Percentiles rank a stretch among this genome's conserved stretches.
phyloP scores from a whole-genome alignment of 2,113 vertebrate genomes.

The Cheirogaleus medius region DNA sequence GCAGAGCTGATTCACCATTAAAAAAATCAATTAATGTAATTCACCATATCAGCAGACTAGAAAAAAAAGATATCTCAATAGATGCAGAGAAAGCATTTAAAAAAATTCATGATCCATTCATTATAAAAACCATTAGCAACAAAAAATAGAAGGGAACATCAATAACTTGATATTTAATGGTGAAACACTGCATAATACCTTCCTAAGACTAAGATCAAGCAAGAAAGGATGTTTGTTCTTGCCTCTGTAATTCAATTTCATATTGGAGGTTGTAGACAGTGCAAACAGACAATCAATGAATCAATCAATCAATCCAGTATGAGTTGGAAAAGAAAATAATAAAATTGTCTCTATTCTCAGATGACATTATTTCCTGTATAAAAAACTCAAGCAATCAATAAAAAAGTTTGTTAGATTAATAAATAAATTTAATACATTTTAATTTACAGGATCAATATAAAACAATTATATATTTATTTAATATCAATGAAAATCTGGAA shows the following conservation, averaged over 20 bases:
- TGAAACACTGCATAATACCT: neutral
- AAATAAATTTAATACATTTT: neutral
- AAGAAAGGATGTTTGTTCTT: neutral
- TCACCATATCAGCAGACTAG: neutral
- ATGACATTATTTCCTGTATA: neutral
- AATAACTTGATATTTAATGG: neutral
- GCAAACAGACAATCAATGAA: neutral
- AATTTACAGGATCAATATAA: neutral
- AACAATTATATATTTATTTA: neutral
- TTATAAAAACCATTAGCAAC: neutral
- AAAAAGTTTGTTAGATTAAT: neutral
- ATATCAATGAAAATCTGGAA: neutral
- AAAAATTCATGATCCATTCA: neutral
- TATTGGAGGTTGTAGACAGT: neutral
- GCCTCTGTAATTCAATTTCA: neutral
- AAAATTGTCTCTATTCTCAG: neutral
- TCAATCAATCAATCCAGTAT: neutral
- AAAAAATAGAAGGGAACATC: neutral
- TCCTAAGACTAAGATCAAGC: neutral
- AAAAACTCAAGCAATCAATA: neutral
- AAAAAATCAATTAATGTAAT: neutral
- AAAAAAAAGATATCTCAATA: neutral
- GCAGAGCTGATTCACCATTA: neutral
- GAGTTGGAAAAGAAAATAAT: neutral
- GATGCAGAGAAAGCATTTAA: neutral